Evolutionary conservation across 2,888 invertebrate genomes (phyloP).

Genomic region (Brachylomia viminalis): DNA sequence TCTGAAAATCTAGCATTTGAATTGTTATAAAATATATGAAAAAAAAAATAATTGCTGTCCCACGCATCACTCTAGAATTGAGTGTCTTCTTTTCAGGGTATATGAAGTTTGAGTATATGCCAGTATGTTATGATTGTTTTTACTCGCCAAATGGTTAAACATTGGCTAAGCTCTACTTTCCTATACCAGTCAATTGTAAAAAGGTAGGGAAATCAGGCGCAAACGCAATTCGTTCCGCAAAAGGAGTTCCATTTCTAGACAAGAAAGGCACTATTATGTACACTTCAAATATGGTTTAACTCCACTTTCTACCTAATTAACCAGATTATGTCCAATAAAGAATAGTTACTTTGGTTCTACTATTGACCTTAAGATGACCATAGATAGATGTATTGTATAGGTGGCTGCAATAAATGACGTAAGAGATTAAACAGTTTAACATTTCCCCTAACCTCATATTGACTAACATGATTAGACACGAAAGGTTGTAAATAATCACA

Average conservation of each 20-base stretch:
- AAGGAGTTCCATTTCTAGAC: conserved; percentile 5
- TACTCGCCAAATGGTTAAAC: not conserved
- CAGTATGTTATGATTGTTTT: not conserved
- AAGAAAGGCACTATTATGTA: not conserved
- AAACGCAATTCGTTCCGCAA: not conserved
- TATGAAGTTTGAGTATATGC: not conserved
- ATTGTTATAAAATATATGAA: not conserved
- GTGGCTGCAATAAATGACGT: conserved; percentile 1
- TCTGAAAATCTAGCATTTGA: not conserved
- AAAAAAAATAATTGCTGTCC: not conserved
- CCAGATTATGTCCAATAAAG: not conserved
- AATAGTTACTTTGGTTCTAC: not conserved
- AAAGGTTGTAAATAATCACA: conserved; percentile 47
- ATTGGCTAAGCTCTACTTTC: not conserved
- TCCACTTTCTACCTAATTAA: conserved; percentile 11
- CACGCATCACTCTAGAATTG: not conserved
- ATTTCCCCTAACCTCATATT: conserved; percentile 38
- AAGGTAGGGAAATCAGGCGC: not conserved
- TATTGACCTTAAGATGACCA: not conserved
- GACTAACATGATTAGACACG: conserved; percentile 18
- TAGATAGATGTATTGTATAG: not conserved
- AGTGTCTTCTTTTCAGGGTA: not conserved
- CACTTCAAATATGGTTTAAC: not conserved
- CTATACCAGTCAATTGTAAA: not conserved
- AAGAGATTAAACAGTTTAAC: conserved; percentile 23